Conservation (phyloP, 2,113 vertebrate species). For the Callithrix jacchus region DNA sequence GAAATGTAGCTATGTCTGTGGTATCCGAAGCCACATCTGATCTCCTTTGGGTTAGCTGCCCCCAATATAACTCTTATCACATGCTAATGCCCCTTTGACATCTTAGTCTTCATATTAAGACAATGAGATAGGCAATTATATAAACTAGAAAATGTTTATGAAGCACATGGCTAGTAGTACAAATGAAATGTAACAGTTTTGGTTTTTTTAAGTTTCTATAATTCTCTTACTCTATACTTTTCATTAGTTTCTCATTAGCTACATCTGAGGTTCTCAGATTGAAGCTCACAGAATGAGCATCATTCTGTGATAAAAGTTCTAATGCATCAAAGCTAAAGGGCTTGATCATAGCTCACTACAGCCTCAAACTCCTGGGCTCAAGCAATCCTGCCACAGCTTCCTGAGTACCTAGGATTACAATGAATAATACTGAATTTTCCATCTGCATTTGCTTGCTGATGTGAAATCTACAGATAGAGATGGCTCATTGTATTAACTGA, state of each 20-base stretch:
- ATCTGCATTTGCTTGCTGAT: not conserved
- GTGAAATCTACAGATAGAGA: not conserved
- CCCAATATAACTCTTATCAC: not conserved
- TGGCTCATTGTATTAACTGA: not conserved
- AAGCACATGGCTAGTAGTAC: not conserved
- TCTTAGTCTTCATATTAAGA: not conserved
- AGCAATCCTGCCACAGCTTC: not conserved
- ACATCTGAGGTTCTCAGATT: not conserved
- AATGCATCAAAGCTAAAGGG: not conserved
- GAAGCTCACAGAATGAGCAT: not conserved
- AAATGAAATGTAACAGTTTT: not conserved
- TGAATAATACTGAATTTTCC: not conserved
- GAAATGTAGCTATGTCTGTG: constrained; percentile 10
- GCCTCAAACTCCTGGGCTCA: not conserved
- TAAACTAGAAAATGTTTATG: constrained; percentile 4
- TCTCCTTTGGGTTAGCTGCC: not conserved
- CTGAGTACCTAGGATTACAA: not conserved
- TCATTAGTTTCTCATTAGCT: not conserved
- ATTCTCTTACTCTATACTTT: constrained; percentile 10
- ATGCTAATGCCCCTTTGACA: not conserved
- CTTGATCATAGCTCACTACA: not conserved
- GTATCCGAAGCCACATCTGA: not conserved
- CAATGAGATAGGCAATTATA: not conserved
- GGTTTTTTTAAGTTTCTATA: not conserved
- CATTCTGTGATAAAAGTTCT: not conserved